phyloP scores from a whole-genome alignment of 64 coral and sea anemone species.

The Pocillopora verrucosa region DNA sequence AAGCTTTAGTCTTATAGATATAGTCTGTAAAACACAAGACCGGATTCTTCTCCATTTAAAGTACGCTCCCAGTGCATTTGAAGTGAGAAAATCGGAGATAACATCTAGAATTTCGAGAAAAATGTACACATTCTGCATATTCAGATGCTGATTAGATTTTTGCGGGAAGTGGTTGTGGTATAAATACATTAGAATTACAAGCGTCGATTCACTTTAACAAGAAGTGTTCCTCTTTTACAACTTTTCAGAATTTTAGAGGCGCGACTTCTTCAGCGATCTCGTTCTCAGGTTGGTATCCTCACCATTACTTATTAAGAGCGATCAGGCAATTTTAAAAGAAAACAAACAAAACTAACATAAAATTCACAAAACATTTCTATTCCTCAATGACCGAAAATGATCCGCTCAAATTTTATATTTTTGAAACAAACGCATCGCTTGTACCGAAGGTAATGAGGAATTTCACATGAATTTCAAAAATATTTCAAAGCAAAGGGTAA shows the following conservation, averaged over 20 bases:
- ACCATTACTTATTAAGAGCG: not conserved
- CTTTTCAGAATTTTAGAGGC: too few species aligned
- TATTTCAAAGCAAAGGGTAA: too few species aligned
- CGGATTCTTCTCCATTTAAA: not conserved
- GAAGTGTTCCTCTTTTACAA: not conserved
- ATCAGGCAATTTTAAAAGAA: not conserved
- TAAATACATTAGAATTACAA: not conserved
- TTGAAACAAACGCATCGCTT: too few species aligned
- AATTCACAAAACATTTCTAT: too few species aligned
- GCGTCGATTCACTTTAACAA: not conserved
- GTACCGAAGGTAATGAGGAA: too few species aligned
- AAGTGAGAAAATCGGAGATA: constrained; percentile 1
- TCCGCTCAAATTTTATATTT: too few species aligned
- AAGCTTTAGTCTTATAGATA: not conserved
- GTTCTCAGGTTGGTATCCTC: not conserved
- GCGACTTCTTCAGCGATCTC: not conserved
- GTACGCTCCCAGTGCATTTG: not conserved
- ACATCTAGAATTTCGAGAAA: not conserved
- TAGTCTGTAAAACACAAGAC: not conserved
- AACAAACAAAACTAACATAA: not conserved
- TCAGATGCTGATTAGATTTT: not conserved
- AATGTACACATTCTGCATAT: not conserved
- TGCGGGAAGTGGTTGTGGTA: not conserved
- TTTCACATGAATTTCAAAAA: too few species aligned
- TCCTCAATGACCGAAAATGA: too few species aligned